phyloP scores from a whole-genome alignment of 2,888 invertebrate genomes.

The Catocala sponsa region DNA sequence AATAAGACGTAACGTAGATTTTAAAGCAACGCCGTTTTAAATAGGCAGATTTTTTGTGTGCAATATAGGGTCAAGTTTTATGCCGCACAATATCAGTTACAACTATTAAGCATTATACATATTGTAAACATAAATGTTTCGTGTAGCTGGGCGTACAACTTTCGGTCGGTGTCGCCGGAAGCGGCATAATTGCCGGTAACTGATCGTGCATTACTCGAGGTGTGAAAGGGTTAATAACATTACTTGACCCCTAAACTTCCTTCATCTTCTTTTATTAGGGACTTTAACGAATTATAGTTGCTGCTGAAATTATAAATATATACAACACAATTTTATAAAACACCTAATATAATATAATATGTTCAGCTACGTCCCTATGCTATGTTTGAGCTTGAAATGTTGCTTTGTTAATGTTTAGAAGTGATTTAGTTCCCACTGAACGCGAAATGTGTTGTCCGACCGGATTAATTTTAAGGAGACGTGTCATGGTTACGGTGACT shows the following conservation, averaged over 20 bases:
- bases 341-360: too few relatives aligned
- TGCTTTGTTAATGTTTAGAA: constrained; percentile 29
- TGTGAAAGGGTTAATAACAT: constrained; percentile 86
- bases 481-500: constrained; percentile 60
- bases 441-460: constrained; percentile 62
- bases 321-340: not conserved
- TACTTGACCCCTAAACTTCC: constrained; percentile 79
- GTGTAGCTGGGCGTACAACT: constrained; percentile 61
- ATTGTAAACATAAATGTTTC: constrained; percentile 49
- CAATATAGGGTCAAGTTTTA: constrained; percentile 32
- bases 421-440: constrained; percentile 40
- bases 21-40: not conserved
- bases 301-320: not conserved
- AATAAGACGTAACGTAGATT: too few relatives aligned
- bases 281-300: constrained; percentile 26
- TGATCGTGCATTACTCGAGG: constrained; percentile 80
- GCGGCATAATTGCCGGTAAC: constrained; percentile 81
- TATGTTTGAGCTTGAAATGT: too few relatives aligned
- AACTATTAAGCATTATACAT: constrained; percentile 32
- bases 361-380: too few relatives aligned
- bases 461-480: constrained; percentile 47
- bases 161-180: constrained; percentile 72
- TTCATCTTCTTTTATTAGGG: constrained; percentile 58
- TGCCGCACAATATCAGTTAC: constrained; percentile 41
- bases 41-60: constrained; percentile 9